A percentile compares a stretch with the other conserved stretches of the same genome.
Evolutionary conservation across 2,888 invertebrate genomes (phyloP).

Genomic region (Troides aeacus): DNA sequence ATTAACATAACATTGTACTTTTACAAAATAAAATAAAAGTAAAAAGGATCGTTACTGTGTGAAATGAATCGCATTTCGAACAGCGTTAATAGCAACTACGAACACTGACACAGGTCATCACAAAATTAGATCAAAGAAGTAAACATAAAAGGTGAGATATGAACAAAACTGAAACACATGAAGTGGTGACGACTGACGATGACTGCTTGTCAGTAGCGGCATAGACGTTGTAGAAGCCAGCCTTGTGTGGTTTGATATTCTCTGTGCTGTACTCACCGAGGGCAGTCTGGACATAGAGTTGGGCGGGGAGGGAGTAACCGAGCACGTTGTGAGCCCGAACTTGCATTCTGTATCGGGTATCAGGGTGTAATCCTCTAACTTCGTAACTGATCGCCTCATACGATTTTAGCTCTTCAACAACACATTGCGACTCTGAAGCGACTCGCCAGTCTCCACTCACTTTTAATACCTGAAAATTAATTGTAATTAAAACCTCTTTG

Average conservation of each 20-base stretch:
- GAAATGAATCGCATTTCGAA: slow-evolving; percentile 40
- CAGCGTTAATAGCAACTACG: slow-evolving; percentile 48
- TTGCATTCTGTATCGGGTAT: slow-evolving; percentile 91
- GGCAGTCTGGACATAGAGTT: slow-evolving; percentile 90
- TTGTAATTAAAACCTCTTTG: neutral
- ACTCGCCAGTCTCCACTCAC: slow-evolving; percentile 84
- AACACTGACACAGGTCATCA: slow-evolving; percentile 42
- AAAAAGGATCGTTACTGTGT: slow-evolving; percentile 35
- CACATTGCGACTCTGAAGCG: slow-evolving; percentile 77
- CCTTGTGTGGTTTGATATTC: slow-evolving; percentile 67
- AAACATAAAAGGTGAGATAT: slow-evolving; percentile 56
- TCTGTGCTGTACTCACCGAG: slow-evolving; percentile 88
- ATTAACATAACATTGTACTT: slow-evolving; percentile 34
- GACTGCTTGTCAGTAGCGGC: slow-evolving; percentile 63
- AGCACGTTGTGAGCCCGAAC: slow-evolving; percentile 92
- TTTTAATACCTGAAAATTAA: slow-evolving; percentile 80
- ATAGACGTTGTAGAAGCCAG: slow-evolving; percentile 76
- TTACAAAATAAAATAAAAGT: slow-evolving; percentile 30
- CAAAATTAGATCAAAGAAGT: slow-evolving; percentile 58
- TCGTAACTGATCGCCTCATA: slow-evolving; percentile 83
- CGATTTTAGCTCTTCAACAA: slow-evolving; percentile 81
- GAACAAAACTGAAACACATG: slow-evolving; percentile 56
- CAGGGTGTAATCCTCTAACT: slow-evolving; percentile 85
- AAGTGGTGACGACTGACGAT: slow-evolving; percentile 52
- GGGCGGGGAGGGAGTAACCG: slow-evolving; percentile 89